A percentile compares a stretch with the other conserved stretches of the same genome.
Conservation (phyloP, 2,888 invertebrate genomes). For the Drosophila setosimentum region DNA sequence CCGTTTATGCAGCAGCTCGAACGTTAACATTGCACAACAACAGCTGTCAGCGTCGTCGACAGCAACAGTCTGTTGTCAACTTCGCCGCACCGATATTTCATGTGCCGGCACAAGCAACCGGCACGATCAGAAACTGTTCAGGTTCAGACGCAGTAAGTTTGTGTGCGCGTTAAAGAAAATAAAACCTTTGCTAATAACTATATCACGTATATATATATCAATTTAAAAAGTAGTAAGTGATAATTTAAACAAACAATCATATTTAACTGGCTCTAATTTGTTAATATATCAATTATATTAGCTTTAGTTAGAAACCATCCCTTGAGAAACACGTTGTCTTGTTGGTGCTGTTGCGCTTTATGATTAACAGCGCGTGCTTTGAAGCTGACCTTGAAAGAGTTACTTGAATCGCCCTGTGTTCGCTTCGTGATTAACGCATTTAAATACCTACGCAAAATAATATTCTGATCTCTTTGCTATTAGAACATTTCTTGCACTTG, state of each 20-base stretch:
- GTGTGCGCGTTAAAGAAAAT: neutral
- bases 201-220: neutral
- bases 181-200: neutral
- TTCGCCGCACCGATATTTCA: slow-evolving; percentile 17
- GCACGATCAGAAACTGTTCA: slow-evolving; percentile 65
- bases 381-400: slow-evolving; percentile 31
- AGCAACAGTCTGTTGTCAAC: slow-evolving; percentile 21
- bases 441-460: slow-evolving; percentile 7
- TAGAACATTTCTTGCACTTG: slow-evolving; percentile 1
- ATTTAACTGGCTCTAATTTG: neutral
- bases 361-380: slow-evolving; percentile 12
- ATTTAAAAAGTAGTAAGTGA: neutral
- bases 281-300: neutral
- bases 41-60: slow-evolving; percentile 36
- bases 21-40: slow-evolving; percentile 2
- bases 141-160: slow-evolving; percentile 42
- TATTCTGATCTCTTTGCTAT: neutral
- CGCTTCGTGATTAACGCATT: slow-evolving; percentile 26
- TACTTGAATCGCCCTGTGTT: slow-evolving; percentile 25
- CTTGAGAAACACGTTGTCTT: slow-evolving; percentile 30
- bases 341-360: neutral
- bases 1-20: slow-evolving; percentile 16
- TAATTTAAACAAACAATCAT: neutral
- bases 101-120: slow-evolving; percentile 3
- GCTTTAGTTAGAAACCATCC: neutral